A percentile compares a stretch with the other conserved stretches of the same genome.
Conservation (phyloP, 1,140 invertebrate species). For the Acromyrmex heyeri region DNA sequence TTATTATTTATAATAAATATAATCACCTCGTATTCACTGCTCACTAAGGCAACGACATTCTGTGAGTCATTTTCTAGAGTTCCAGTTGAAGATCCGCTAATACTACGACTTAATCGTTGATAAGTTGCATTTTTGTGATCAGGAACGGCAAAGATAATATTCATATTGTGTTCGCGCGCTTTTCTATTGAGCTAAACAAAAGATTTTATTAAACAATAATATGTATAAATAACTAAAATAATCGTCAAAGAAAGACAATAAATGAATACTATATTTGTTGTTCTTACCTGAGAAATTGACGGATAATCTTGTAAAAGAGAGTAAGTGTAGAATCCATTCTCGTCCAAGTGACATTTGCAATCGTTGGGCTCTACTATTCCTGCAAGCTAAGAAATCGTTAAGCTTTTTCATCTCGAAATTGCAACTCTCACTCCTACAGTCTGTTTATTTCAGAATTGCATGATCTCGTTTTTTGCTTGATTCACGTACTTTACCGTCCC, state of each 20-base stretch:
- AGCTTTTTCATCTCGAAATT: not conserved
- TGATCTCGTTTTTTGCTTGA: not conserved
- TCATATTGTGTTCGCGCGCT: constrained; percentile 90
- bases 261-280: not conserved
- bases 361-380: constrained; percentile 96
- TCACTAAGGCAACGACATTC: constrained; percentile 92
- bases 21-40: constrained; percentile 90
- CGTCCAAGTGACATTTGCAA: constrained; percentile 92
- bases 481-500: constrained; percentile 88
- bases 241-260: not conserved
- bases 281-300: constrained; percentile 88
- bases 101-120: constrained; percentile 88
- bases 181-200: constrained; percentile 85
- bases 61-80: constrained; percentile 90
- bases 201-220: not conserved
- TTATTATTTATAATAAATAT: constrained; percentile 2
- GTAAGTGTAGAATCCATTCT: constrained; percentile 89
- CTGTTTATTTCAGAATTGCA: not conserved
- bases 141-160: constrained; percentile 91
- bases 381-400: constrained; percentile 88
- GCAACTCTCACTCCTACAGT: not conserved
- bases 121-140: constrained; percentile 86
- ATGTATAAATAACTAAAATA: not conserved
- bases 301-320: constrained; percentile 90
- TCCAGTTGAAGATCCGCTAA: constrained; percentile 90